Evolutionary conservation across 2,113 vertebrate genomes (phyloP).

Genomic region (Silurus glanis): DNA sequence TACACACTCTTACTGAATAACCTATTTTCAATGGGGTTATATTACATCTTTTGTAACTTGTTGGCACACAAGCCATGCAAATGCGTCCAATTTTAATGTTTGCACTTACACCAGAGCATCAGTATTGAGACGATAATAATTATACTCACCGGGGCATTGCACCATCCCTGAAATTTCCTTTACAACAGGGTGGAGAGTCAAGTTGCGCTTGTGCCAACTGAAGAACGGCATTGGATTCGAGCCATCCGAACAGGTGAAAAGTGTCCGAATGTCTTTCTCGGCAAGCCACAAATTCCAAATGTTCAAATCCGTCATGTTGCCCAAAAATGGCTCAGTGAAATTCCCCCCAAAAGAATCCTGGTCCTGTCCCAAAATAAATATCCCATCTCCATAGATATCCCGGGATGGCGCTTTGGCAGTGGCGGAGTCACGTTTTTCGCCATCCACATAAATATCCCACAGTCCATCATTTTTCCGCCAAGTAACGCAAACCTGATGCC

Average conservation of each 20-base stretch:
- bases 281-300: constrained; percentile 76
- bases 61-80: background rate
- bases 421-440: constrained; percentile 67
- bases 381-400: constrained; percentile 75
- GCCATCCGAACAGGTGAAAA: constrained; percentile 67
- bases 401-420: constrained; percentile 59
- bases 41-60: background rate
- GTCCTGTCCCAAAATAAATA: constrained; percentile 87
- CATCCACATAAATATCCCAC: constrained; percentile 80
- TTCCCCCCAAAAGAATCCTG: constrained; percentile 87
- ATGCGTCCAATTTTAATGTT: background rate
- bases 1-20: background rate
- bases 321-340: constrained; percentile 87
- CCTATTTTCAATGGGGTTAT: background rate
- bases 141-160: constrained; percentile 75
- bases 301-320: constrained; percentile 83
- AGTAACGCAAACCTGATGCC: constrained; percentile 86
- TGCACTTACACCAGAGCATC: background rate
- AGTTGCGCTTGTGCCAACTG: constrained; percentile 65
- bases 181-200: constrained; percentile 69
- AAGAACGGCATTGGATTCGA: constrained; percentile 68
- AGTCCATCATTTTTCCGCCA: constrained; percentile 73
- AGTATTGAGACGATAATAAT: background rate
- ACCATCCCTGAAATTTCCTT: constrained; percentile 59
- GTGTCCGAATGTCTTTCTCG: constrained; percentile 65